A percentile compares a stretch with the other conserved stretches of the same genome.
Evolutionary conservation across 2,797 vertebrate species (phyloP).

Genomic region (Amblyopsis hoosieri): DNA sequence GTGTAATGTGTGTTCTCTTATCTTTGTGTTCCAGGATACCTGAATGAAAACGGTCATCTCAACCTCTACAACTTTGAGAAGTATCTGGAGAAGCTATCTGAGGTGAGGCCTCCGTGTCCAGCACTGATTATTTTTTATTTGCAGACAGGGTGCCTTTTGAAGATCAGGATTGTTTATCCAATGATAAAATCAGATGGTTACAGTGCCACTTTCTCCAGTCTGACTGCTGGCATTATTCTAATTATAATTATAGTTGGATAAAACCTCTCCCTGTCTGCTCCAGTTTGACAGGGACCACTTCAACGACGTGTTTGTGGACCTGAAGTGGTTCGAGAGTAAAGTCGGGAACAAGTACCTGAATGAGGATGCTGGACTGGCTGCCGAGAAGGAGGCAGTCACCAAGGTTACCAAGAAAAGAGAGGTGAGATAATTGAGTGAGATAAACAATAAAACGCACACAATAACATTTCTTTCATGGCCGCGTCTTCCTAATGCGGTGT

Average conservation of each 20-base stretch:
- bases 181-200: no score
- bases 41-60: constrained; percentile 95
- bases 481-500: neutral
- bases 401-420: constrained; percentile 78
- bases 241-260: neutral
- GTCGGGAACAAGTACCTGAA: constrained; percentile 98
- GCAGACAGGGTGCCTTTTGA: no score
- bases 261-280: no score
- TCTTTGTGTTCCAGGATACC: constrained; percentile 83
- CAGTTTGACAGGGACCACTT: constrained; percentile 98
- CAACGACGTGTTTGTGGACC: constrained; percentile 94
- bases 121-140: neutral
- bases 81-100: constrained; percentile 91
- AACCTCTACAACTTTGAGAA: constrained; percentile 94
- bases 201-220: no score
- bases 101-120: constrained; percentile 72
- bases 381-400: constrained; percentile 89
- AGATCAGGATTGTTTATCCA: no score
- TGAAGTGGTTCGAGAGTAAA: constrained; percentile 99
- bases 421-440: constrained; percentile 53
- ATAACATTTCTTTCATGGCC: neutral
- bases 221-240: no score
- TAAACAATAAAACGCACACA: neutral
- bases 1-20: neutral
- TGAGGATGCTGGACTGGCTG: constrained; percentile 91